Conservation (phyloP, 1,140 invertebrate species). For the Trichonephila clavipes region DNA sequence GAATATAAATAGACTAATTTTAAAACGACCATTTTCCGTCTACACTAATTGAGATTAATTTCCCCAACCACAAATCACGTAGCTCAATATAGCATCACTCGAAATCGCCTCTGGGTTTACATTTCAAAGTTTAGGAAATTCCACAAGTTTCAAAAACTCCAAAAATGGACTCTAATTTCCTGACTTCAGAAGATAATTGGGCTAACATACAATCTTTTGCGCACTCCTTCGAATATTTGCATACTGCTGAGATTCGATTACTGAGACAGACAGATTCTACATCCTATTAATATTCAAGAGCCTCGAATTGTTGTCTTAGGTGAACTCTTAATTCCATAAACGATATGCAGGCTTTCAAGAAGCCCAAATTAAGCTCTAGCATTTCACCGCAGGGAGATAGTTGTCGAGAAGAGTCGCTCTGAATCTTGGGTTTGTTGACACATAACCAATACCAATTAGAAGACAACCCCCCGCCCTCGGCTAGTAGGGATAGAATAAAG, state of each 20-base stretch:
- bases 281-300: constrained; percentile 23
- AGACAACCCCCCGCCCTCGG: background rate
- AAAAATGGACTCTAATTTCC: background rate
- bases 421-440: constrained; percentile 23
- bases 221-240: background rate
- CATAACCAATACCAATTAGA: constrained; percentile 24
- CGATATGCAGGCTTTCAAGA: background rate
- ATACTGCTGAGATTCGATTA: constrained; percentile 15
- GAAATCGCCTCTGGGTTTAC: background rate
- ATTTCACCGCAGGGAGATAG: background rate
- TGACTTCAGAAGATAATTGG: background rate
- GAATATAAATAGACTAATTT: too few relatives aligned
- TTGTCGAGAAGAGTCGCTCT: background rate
- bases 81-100: background rate
- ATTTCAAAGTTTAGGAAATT: background rate
- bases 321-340: constrained; percentile 22
- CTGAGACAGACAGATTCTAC: background rate
- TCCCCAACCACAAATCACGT: background rate
- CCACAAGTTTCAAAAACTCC: background rate
- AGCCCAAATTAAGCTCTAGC: background rate
- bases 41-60: background rate
- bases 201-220: background rate
- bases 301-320: constrained; percentile 9
- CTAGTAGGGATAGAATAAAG: background rate
- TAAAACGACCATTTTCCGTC: too few relatives aligned